Conservation (phyloP, 2,888 invertebrate genomes). For the Apodemia zela region DNA sequence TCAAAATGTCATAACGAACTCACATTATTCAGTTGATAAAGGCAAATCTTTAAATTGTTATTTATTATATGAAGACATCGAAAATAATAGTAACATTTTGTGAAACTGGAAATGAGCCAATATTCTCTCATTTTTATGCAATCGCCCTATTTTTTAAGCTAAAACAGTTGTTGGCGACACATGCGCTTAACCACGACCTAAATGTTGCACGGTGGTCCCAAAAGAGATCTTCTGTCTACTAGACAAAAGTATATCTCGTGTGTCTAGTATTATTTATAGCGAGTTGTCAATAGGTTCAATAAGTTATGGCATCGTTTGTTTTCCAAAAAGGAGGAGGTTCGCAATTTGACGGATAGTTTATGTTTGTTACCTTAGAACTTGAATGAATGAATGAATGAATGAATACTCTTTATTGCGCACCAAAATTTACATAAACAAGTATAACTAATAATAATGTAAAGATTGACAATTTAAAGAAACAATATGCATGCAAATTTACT, state of each 20-base stretch:
- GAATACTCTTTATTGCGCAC: too few species aligned
- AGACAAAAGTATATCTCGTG: too few species aligned
- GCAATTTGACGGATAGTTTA: too few species aligned
- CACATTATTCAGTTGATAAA: neutral
- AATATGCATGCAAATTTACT: too few species aligned
- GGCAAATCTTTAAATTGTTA: conserved; percentile 20
- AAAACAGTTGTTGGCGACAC: conserved; percentile 71
- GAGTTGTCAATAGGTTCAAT: neutral
- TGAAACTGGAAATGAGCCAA: conserved; percentile 68
- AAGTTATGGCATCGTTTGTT: too few species aligned
- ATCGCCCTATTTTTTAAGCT: conserved; percentile 78
- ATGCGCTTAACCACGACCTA: conserved; percentile 21
- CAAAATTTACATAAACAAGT: too few species aligned
- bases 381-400: too few species aligned
- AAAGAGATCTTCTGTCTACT: neutral
- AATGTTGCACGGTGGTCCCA: conserved; percentile 11
- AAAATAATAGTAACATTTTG: conserved; percentile 58
- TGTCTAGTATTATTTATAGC: too few species aligned
- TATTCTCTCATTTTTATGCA: conserved; percentile 70
- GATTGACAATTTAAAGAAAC: too few species aligned
- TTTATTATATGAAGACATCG: conserved; percentile 43
- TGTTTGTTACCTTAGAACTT: too few species aligned
- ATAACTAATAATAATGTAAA: too few species aligned
- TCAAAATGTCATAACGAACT: conserved; percentile 7
- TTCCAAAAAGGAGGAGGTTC: too few species aligned